Evolutionary conservation across 2,888 invertebrate genomes (phyloP).

Genomic region (Aleiodes alternator): DNA sequence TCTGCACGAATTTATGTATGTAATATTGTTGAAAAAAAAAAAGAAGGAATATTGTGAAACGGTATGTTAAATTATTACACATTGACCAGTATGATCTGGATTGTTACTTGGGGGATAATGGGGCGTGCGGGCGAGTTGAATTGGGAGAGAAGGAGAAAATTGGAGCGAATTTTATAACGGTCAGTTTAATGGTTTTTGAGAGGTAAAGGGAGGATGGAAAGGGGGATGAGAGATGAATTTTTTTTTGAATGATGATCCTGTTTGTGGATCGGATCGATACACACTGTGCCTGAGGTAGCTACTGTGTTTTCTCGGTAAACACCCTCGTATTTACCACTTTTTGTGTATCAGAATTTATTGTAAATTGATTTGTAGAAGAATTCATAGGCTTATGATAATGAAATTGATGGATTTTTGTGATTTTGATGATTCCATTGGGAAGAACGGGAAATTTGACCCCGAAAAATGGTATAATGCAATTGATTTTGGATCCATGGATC

Average conservation of each 20-base stretch:
- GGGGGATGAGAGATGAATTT: constrained; percentile 25
- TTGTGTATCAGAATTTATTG: constrained; percentile 40
- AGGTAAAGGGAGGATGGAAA: too few relatives aligned
- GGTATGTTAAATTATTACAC: constrained; percentile 16
- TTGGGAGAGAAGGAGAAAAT: constrained; percentile 57
- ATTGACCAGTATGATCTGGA: constrained; percentile 13
- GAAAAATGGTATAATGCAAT: too few relatives aligned
- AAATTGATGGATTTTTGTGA: too few relatives aligned
- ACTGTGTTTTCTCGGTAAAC: constrained; percentile 45
- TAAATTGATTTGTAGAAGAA: background rate
- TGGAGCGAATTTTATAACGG: constrained; percentile 50
- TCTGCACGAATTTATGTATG: background rate
- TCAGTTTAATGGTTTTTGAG: constrained; percentile 1
- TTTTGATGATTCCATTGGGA: too few relatives aligned
- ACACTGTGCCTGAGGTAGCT: constrained; percentile 30
- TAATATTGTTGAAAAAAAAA: background rate
- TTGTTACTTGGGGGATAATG: constrained; percentile 4
- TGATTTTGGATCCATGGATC: too few relatives aligned
- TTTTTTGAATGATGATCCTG: constrained; percentile 53
- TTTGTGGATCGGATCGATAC: constrained; percentile 56
- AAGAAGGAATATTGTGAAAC: background rate
- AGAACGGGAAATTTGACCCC: too few relatives aligned
- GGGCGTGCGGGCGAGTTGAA: constrained; percentile 11
- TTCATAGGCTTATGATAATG: too few relatives aligned
- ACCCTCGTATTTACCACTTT: constrained; percentile 35